A percentile compares a stretch with the other conserved stretches of the same genome.
phyloP scores from a whole-genome alignment of 2,888 invertebrate genomes.

The Hydrotaea cyrtoneurina region DNA sequence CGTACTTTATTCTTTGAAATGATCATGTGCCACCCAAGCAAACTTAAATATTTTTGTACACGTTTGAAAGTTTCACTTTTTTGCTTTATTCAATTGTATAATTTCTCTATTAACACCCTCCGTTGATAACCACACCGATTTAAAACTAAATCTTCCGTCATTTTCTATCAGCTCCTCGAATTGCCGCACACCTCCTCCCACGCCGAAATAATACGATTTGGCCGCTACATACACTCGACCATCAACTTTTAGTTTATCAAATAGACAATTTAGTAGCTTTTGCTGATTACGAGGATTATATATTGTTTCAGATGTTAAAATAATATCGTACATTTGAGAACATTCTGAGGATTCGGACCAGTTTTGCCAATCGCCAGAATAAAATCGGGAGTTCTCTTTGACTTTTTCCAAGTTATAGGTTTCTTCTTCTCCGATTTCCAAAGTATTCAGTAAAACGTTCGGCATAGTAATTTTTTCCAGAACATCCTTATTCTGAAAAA shows the following conservation, averaged over 20 bases:
- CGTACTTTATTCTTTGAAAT: no score
- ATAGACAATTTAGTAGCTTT: constrained; percentile 88
- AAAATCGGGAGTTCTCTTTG: constrained; percentile 81
- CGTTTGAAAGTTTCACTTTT: no score
- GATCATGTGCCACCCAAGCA: no score
- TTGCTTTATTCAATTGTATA: constrained; percentile 72
- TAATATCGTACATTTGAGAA: constrained; percentile 87
- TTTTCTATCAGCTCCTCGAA: constrained; percentile 86
- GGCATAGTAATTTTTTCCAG: constrained; percentile 90
- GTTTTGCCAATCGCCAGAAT: constrained; percentile 89
- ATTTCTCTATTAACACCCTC: constrained; percentile 80
- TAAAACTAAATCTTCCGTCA: constrained; percentile 82
- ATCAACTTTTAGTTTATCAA: constrained; percentile 82
- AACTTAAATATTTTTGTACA: no score
- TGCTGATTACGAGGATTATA: constrained; percentile 90
- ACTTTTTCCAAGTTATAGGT: constrained; percentile 42
- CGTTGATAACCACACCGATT: constrained; percentile 85
- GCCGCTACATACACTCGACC: constrained; percentile 90
- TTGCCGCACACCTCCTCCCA: constrained; percentile 91
- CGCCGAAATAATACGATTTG: constrained; percentile 96
- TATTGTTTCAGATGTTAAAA: constrained; percentile 96
- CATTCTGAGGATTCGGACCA: constrained; percentile 81
- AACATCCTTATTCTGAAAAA: constrained; percentile 92
- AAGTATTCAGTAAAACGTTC: constrained; percentile 87
- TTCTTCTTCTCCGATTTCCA: constrained; percentile 52